These are phyloP conservation scores for Cheirogaleus medius DNA, from an alignment of 2,113 vertebrate species.

Conservation along the genomic window DNA sequence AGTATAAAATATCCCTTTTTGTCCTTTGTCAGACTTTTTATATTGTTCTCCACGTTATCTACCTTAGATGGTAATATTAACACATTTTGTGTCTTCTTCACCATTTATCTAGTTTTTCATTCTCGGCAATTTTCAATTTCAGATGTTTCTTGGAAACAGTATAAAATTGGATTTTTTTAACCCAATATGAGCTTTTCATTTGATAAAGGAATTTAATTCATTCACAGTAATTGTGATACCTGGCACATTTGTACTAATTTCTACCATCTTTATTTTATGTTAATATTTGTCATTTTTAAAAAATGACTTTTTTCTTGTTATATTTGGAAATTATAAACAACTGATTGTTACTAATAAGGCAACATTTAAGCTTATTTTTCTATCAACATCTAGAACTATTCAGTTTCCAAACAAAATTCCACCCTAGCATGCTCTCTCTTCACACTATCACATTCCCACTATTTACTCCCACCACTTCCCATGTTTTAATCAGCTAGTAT, in stretches of 20 bases:
- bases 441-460: background rate
- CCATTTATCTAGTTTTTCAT: background rate
- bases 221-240: background rate
- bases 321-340: background rate
- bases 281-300: background rate
- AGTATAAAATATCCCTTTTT: background rate
- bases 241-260: background rate
- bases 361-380: constrained; percentile 5
- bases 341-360: background rate
- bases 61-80: background rate
- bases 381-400: background rate
- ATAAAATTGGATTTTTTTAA: background rate
- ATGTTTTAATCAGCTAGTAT: background rate
- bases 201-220: background rate
- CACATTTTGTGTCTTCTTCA: background rate
- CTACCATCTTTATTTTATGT: background rate
- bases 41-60: background rate
- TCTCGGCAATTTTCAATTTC: background rate
- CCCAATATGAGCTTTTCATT: background rate
- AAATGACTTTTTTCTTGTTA: background rate
- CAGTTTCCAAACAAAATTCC: background rate
- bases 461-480: too few species aligned
- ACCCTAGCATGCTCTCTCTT: background rate
- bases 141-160: background rate
- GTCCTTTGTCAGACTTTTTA: background rate